Evolutionary conservation across 2,888 invertebrate species (phyloP).

Genomic region (Pediacus dermestoides): DNA sequence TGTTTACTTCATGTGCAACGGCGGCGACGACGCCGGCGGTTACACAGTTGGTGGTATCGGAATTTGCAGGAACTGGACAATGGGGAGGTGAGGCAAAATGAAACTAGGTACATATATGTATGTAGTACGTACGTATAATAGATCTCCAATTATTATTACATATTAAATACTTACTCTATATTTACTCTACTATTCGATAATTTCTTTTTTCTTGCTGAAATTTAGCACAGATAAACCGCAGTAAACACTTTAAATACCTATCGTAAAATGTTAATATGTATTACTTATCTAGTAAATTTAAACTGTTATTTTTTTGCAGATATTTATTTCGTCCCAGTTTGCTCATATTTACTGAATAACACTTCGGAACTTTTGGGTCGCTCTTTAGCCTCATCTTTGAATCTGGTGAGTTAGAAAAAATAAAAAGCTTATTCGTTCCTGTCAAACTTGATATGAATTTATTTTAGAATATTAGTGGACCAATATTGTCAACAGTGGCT

Average conservation of each 20-base stretch:
- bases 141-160: no score
- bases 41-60: slow-evolving; percentile 6
- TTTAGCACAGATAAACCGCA: no score
- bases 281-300: no score
- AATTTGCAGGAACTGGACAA: neutral
- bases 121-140: no score
- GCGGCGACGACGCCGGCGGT: slow-evolving; percentile 4
- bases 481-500: neutral
- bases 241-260: no score
- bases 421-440: neutral
- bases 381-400: neutral
- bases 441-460: neutral
- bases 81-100: slow-evolving; percentile 8
- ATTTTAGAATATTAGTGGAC: slow-evolving; percentile 7
- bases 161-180: no score
- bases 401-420: slow-evolving; percentile 1
- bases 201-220: no score
- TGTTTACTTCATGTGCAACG: neutral
- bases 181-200: no score
- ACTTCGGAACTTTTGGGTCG: slow-evolving; percentile 7
- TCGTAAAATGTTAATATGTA: no score
- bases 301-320: slow-evolving; percentile 3
- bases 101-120: no score
- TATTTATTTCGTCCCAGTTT: slow-evolving; percentile 10
- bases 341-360: slow-evolving; percentile 6